Base-by-base conservation (phyloP, 2,888 invertebrate species). In the Buathra laborator region DNA sequence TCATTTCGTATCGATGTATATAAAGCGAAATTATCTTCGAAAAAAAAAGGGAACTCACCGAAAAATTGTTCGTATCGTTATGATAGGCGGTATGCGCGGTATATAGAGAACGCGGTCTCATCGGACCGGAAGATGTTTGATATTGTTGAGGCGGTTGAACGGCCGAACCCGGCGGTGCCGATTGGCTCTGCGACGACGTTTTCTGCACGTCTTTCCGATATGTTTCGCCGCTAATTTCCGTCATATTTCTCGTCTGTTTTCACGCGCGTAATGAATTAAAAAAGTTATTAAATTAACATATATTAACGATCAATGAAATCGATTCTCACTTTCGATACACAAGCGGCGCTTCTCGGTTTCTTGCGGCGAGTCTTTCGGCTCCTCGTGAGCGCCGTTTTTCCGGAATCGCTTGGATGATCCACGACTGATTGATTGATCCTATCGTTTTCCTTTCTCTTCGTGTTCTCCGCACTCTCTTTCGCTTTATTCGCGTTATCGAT, bases 101-200 rank as follows among this genome's bases (percentile, higher is more conserved):
- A 90, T 96, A 96, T 78, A 96, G 95, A 93, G 96, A 96, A 88
- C 96, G 95, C 10, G 96, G 96, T 86, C 96, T 95, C 88, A 95
- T 95, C 48, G 95, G 90, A 84, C 92, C 88, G 12, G 88, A 87
- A 2, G 90, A 85, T 19, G 90, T 84, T 68, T 76, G 24, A 71
- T 79, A 79, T 76, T 82, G 75, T 24, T 82, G 81, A 0, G 44
- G 14, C 46, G 70, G 43, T n/a, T 86, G 86, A 53, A 74, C 86
- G 29, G 87, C 81, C 24, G 87, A 86, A 70, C 74, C 83, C 1
- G 86, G 86, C 32, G 80, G 75, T 4, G 81, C 66, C 14, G 83
- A 81, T 51, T 76, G 79, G 70, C 78, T 72, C 48, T 84, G 85
- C 29, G 76, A 48, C 10, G 48, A 53, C 14, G 37, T 32, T 75